Evolutionary conservation across 1,140 invertebrate species (phyloP), one percentile per base, ranked within the genome.

Genomic region (Samia ricini): DNA sequence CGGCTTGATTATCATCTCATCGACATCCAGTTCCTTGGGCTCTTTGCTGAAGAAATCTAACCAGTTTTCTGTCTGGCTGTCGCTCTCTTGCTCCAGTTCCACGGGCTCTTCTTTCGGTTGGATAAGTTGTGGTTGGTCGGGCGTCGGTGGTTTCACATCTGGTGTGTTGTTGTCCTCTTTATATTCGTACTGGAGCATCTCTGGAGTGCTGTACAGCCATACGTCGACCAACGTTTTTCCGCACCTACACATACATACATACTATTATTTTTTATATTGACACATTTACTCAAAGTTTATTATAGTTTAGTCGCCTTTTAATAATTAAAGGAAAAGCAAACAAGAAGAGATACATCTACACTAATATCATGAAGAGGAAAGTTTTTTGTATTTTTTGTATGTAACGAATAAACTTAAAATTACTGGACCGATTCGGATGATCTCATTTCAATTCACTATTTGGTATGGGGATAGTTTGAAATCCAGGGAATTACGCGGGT

Each of bases 211-310:
- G 65, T 93, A 92, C 7, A 96, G 79, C 92, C 94, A 95, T 24
- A 95, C 89, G 66, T 96, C 94, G 1, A 95, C 91, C 20, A 94
- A 84, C 7, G 95, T 97, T 90, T n/a, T n/a, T 97, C 96, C 7
- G 95, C 93, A 42, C 95, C 95, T 94, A 72, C n/a, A n/a, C n/a
- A n/a, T n/a, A n/a, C n/a, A 42, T 91, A 88, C 0, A 21, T 10
- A 22, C 10, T 18, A 58, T 21, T 0, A 20, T 33, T 36, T 36
- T 5, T 21, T 6, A n/a, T 33, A 57, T 8, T 0, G 33, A 48
- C n/a, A 42, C n/a, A 12, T 42, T 42, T 15, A 42, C 4, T 42
- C n/a, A n/a, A n/a, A n/a, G n/a, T n/a, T n/a, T n/a, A n/a, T n/a
- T n/a, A n/a, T n/a, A n/a, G n/a, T n/a, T n/a, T n/a, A n/a, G n/a